A percentile compares a stretch with the other conserved stretches of the same genome.
Conservation (phyloP, 2,113 vertebrate genomes). For the Pachypanchax playfairii region DNA sequence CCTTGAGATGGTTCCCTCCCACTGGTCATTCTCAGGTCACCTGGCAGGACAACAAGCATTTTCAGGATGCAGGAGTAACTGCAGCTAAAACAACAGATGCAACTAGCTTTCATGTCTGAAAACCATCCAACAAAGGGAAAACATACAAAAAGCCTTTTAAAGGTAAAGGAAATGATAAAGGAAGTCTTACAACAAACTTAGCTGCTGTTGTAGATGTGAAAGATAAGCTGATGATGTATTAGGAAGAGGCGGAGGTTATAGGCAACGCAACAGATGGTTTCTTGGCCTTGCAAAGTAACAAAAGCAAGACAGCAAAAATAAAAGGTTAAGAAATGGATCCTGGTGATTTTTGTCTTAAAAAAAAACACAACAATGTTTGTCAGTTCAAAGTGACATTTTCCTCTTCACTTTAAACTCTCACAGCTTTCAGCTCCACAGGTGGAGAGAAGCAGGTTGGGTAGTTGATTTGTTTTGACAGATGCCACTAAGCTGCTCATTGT, state of each 20-base stretch:
- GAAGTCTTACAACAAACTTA: slow-evolving; percentile 25
- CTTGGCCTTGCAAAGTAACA: slow-evolving; percentile 43
- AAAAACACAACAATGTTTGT: too few relatives aligned
- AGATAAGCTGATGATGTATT: slow-evolving; percentile 46
- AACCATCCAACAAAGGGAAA: slow-evolving; percentile 1
- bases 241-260: slow-evolving; percentile 38
- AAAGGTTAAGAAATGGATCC: slow-evolving; percentile 29
- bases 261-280: slow-evolving; percentile 56
- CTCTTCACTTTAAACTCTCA: not conserved
- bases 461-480: slow-evolving; percentile 27
- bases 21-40: slow-evolving; percentile 37
- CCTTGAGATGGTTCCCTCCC: slow-evolving; percentile 35
- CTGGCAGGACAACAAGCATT: slow-evolving; percentile 56
- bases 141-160: not conserved
- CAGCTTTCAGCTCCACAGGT: slow-evolving; percentile 4
- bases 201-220: slow-evolving; percentile 16
- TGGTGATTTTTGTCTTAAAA: slow-evolving; percentile 13
- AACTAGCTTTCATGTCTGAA: slow-evolving; percentile 23
- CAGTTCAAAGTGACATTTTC: slow-evolving; percentile 12
- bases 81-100: slow-evolving; percentile 14
- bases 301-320: slow-evolving; percentile 11
- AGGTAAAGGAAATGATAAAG: slow-evolving; percentile 10
- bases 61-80: slow-evolving; percentile 32
- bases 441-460: not conserved
- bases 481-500: slow-evolving; percentile 62